Evolutionary conservation across 2,888 invertebrate species (phyloP).

Genomic region (Tryphoninae sp.): DNA sequence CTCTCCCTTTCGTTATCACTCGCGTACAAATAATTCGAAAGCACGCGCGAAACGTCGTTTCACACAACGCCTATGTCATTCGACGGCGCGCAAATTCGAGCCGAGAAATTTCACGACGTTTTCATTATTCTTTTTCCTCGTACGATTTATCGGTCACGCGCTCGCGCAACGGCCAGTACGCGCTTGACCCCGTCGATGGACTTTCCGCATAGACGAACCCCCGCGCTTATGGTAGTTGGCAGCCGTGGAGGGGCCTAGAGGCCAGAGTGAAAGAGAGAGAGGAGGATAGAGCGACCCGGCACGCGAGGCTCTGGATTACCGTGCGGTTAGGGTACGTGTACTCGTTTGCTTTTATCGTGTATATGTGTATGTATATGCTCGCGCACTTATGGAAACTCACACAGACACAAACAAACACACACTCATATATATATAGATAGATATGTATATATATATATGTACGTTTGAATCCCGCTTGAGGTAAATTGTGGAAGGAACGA

Average conservation of each 20-base stretch:
- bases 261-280: neutral
- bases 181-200: slow-evolving; percentile 47
- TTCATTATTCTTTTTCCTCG: neutral
- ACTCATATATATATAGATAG: neutral
- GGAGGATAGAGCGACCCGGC: neutral
- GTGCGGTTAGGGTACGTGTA: slow-evolving; percentile 22
- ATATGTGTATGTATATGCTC: neutral
- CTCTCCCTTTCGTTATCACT: no score
- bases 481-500: neutral
- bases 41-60: no score
- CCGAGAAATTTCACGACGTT: neutral
- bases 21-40: no score
- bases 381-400: slow-evolving; percentile 10
- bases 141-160: slow-evolving; percentile 2
- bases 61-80: no score
- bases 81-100: no score
- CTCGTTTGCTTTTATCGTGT: neutral
- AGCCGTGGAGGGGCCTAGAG: neutral
- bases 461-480: neutral
- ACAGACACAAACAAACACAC: neutral
- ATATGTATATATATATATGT: neutral
- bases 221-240: slow-evolving; percentile 7
- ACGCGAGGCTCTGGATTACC: slow-evolving; percentile 60
- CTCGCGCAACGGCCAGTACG: slow-evolving; percentile 4
- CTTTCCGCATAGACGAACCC: neutral